Conservation (phyloP, 1,140 invertebrate genomes). For the Zaprionus gabonicus region DNA sequence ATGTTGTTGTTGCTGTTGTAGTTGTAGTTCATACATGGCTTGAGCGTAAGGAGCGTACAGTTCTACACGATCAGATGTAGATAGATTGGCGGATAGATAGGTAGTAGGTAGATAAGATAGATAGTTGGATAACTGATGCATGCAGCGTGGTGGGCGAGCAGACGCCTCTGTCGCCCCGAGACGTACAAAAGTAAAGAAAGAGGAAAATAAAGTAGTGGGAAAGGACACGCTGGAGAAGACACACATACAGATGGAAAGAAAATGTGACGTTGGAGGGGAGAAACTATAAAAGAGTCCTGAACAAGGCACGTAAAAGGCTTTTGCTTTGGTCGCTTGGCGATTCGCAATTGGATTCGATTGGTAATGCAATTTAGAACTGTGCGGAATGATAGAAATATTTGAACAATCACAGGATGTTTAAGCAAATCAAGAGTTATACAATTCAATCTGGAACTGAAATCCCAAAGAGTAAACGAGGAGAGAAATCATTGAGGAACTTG, state of each 20-base stretch:
- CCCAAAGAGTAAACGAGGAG: conserved; percentile 31
- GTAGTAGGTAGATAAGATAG: conserved; percentile 20
- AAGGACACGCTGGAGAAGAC: conserved; percentile 8
- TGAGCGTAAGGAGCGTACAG: conserved; percentile 54
- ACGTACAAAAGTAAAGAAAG: conserved; percentile 9
- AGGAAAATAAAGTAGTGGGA: conserved; percentile 2
- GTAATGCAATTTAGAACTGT: conserved; percentile 34
- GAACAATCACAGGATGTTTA: conserved; percentile 49
- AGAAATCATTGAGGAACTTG: conserved; percentile 23
- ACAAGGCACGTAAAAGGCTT: conserved; percentile 77
- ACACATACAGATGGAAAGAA: conserved; percentile 53
- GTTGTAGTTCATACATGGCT: conserved; percentile 69
- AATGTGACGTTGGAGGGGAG: not conserved
- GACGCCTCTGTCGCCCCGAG: conserved; percentile 26
- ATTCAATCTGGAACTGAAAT: conserved; percentile 30
- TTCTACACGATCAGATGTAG: conserved; percentile 30
- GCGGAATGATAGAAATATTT: conserved; percentile 81
- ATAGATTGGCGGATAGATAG: conserved; percentile 24
- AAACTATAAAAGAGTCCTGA: conserved; percentile 41
- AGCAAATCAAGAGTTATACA: conserved; percentile 58
- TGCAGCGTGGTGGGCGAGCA: conserved; percentile 55
- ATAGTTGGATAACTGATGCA: conserved; percentile 41
- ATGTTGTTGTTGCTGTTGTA: conserved; percentile 41
- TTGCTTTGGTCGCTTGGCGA: not conserved
- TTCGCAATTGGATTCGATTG: conserved; percentile 7